These are phyloP conservation scores for Trissolcus japonicus DNA, from an alignment of 2,888 invertebrate genomes.

Conservation along the genomic window DNA sequence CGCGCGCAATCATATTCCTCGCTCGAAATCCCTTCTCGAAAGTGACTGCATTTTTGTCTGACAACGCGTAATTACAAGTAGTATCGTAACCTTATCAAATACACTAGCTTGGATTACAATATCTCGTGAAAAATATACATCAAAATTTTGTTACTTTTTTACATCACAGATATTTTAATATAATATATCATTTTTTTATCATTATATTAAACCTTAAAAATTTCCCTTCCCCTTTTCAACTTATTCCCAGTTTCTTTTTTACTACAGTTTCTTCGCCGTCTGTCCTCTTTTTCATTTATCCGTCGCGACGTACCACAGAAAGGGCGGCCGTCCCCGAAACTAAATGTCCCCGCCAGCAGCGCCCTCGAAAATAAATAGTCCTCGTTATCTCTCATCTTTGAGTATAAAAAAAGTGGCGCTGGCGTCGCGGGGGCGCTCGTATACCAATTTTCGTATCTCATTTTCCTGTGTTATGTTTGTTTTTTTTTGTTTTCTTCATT, in stretches of 20 bases:
- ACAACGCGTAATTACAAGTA: slow-evolving; percentile 67
- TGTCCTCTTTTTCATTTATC: slow-evolving; percentile 3
- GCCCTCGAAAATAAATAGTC: slow-evolving; percentile 46
- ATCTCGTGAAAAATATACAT: slow-evolving; percentile 77
- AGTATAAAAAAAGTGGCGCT: slow-evolving; percentile 52
- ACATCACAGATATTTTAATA: slow-evolving; percentile 77
- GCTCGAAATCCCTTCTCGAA: slow-evolving; percentile 68
- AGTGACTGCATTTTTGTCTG: slow-evolving; percentile 59
- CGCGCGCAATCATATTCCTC: slow-evolving; percentile 62
- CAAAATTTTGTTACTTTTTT: slow-evolving; percentile 77
- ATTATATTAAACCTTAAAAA: slow-evolving; percentile 73
- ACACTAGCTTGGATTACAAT: slow-evolving; percentile 75
- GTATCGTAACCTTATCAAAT: slow-evolving; percentile 75
- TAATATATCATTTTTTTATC: slow-evolving; percentile 69
- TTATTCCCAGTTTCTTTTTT: slow-evolving; percentile 62
- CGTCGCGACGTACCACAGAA: slow-evolving; percentile 65
- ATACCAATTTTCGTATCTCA: slow-evolving; percentile 41
- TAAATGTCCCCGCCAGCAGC: slow-evolving; percentile 24
- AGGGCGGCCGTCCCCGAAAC: slow-evolving; percentile 56
- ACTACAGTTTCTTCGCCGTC: slow-evolving; percentile 1
- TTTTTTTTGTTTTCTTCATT: slow-evolving; percentile 15
- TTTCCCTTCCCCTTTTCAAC: slow-evolving; percentile 67
- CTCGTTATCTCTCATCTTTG: slow-evolving; percentile 15
- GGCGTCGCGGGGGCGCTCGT: slow-evolving; percentile 37
- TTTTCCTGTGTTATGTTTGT: slow-evolving; percentile 3